Percentiles rank a stretch among this genome's conserved stretches.
Evolutionary conservation across 2,888 invertebrate species (phyloP).

Genomic region (Callinectes sapidus): DNA sequence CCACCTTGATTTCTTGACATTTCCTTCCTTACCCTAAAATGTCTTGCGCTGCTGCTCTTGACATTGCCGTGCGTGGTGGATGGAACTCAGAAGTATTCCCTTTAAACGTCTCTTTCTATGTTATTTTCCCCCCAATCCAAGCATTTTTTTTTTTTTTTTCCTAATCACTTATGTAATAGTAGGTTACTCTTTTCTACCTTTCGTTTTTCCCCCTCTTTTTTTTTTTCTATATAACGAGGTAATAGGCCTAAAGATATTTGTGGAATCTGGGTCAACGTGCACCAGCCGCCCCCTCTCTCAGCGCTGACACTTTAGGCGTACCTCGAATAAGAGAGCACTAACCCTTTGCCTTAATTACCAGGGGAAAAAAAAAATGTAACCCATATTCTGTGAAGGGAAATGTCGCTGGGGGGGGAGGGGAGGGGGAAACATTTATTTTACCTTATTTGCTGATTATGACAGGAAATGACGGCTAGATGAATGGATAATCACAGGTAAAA

Average conservation of each 20-base stretch:
- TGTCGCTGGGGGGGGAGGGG: neutral
- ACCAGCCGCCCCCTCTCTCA: neutral
- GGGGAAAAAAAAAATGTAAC: neutral
- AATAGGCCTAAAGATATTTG: neutral
- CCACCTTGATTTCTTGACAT: too few relatives aligned
- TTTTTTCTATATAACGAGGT: neutral
- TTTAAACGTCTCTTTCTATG: too few relatives aligned
- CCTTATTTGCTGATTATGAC: neutral
- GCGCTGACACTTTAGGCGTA: neutral
- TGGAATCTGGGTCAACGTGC: slow-evolving; percentile 9
- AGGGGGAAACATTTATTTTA: too few relatives aligned
- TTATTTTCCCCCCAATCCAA: too few relatives aligned
- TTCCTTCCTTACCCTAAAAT: too few relatives aligned
- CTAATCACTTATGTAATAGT: neutral
- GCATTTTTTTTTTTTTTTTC: too few relatives aligned
- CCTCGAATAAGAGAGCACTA: neutral
- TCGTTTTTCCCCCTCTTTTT: neutral
- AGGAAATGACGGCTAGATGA: neutral
- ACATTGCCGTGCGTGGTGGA: too few relatives aligned
- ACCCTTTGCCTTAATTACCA: neutral
- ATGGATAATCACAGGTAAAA: neutral
- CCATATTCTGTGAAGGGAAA: neutral
- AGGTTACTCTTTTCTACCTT: neutral
- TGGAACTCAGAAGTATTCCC: too few relatives aligned
- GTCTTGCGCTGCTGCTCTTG: too few relatives aligned